These are phyloP conservation scores for Sebastes steindachneri DNA, from an alignment of 2,797 vertebrate species.

Conservation along the genomic window DNA sequence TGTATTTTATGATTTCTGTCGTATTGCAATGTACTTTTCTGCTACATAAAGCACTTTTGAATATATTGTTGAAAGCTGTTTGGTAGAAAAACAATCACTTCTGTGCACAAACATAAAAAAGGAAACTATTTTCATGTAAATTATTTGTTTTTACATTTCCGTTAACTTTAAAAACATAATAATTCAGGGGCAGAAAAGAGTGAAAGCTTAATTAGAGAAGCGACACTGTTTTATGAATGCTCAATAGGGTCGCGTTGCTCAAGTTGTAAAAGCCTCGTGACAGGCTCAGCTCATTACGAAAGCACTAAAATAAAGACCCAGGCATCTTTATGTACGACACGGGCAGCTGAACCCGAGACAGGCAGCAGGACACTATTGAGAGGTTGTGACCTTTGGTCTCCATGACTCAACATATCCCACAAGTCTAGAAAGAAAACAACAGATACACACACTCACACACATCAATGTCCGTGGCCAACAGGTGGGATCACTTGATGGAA, in stretches of 20 bases:
- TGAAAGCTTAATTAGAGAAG: background rate
- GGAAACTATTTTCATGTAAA: background rate
- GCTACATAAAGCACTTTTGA: background rate
- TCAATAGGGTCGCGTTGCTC: background rate
- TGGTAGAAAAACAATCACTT: background rate
- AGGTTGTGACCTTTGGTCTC: constrained; percentile 55
- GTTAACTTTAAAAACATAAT: background rate
- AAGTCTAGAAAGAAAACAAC: constrained; percentile 41
- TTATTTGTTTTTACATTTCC: background rate
- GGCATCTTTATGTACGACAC: constrained; percentile 1
- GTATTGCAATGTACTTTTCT: background rate
- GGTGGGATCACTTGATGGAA: constrained; percentile 32
- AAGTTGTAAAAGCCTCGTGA: constrained; percentile 4
- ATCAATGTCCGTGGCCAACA: constrained; percentile 33
- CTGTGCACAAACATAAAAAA: background rate
- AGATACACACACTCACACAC: constrained; percentile 3
- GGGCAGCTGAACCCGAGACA: constrained; percentile 53
- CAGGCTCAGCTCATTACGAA: background rate
- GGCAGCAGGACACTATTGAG: constrained; percentile 24
- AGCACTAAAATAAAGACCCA: constrained; percentile 10
- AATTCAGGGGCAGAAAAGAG: background rate
- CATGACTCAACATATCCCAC: constrained; percentile 46
- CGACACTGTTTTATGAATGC: background rate
- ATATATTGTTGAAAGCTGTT: background rate
- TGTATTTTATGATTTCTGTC: background rate